Evolutionary conservation across 1,140 invertebrate species (phyloP).

Genomic region (Drosophila asahinai): DNA sequence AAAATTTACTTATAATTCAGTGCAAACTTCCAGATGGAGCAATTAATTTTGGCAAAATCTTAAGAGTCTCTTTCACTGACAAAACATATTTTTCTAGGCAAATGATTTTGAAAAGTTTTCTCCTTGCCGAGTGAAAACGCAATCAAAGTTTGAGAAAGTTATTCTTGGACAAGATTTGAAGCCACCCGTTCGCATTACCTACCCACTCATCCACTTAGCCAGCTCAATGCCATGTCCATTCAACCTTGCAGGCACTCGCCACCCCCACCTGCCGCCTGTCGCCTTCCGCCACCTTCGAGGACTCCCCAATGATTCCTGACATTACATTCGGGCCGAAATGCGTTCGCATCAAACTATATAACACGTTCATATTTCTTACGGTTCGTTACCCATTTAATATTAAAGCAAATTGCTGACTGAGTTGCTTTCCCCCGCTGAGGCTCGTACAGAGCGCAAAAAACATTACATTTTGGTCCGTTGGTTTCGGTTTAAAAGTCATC

Average conservation of each 20-base stretch:
- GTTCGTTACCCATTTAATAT: constrained; percentile 83
- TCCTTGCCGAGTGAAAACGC: constrained; percentile 23
- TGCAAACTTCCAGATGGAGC: constrained; percentile 25
- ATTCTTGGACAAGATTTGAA: constrained; percentile 41
- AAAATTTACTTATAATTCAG: constrained; percentile 10
- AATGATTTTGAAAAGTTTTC: constrained; percentile 43
- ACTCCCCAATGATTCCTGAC: constrained; percentile 54
- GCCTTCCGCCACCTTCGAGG: background rate
- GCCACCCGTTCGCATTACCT: constrained; percentile 38
- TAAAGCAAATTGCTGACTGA: constrained; percentile 79
- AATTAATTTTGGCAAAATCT: constrained; percentile 45
- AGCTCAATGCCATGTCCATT: constrained; percentile 62
- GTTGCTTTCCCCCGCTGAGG: constrained; percentile 12
- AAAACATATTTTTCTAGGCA: constrained; percentile 48
- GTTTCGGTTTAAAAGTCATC: background rate
- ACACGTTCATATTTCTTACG: constrained; percentile 79
- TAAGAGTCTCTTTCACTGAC: constrained; percentile 18
- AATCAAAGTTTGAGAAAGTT: constrained; percentile 46
- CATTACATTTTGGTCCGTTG: background rate
- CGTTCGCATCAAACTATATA: constrained; percentile 79
- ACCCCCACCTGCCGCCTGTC: background rate
- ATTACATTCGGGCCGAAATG: constrained; percentile 57
- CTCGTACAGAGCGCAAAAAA: constrained; percentile 1
- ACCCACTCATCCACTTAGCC: constrained; percentile 15
- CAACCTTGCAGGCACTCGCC: constrained; percentile 34